Conservation (phyloP, 1,140 invertebrate species). For the Dreissena polymorpha region DNA sequence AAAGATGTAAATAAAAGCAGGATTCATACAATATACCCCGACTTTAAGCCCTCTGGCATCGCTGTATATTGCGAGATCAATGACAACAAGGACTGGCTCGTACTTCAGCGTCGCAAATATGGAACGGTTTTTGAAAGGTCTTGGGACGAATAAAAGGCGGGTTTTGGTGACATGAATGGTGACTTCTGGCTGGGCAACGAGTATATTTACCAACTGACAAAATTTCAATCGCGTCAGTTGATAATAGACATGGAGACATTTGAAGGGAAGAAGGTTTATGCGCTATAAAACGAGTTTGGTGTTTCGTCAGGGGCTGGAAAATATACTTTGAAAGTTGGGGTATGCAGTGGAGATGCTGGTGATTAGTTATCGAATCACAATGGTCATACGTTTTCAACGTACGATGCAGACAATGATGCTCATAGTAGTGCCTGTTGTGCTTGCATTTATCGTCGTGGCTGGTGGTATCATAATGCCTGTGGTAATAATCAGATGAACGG, state of each 20-base stretch:
- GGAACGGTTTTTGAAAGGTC: no score
- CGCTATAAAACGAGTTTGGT: not conserved
- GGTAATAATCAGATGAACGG: not conserved
- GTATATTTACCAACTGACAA: not conserved
- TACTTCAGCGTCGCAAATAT: no score
- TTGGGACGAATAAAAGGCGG: no score
- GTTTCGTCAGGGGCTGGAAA: not conserved
- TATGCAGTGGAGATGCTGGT: constrained; percentile 7
- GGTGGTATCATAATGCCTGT: not conserved
- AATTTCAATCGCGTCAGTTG: not conserved
- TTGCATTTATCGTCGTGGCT: not conserved
- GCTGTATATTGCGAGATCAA: no score
- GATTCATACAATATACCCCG: no score
- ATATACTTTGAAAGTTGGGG: not conserved
- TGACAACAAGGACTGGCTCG: no score
- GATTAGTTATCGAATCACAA: not conserved
- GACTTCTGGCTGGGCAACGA: no score
- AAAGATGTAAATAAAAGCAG: no score
- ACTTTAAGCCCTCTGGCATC: no score
- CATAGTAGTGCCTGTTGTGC: not conserved
- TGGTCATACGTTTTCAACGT: constrained; percentile 6
- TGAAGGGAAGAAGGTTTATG: constrained; percentile 3
- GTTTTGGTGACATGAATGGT: no score
- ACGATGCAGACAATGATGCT: constrained; percentile 20
- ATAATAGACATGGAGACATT: not conserved